These are phyloP conservation scores for Gymnothorax javanicus DNA, from an alignment of 2,797 vertebrate species.

Conservation along the genomic window DNA sequence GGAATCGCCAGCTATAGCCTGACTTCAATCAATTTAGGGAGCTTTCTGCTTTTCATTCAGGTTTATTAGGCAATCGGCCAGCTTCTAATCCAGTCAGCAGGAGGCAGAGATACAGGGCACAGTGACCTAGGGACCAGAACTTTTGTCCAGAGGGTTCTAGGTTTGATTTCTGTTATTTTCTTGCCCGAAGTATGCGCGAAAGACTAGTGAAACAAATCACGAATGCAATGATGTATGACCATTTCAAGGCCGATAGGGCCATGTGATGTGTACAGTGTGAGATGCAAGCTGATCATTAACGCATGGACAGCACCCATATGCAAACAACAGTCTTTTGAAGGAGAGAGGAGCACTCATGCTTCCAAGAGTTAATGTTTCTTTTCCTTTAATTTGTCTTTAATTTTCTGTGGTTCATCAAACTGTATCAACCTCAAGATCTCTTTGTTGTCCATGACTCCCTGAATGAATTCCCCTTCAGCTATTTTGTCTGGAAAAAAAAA, in stretches of 20 bases:
- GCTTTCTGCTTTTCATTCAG: slow-evolving; percentile 29
- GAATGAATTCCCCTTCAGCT: slow-evolving; percentile 85
- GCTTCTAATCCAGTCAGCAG: background rate
- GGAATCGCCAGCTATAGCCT: slow-evolving; percentile 69
- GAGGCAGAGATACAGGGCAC: background rate
- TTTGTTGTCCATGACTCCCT: slow-evolving; percentile 85
- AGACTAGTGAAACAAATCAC: background rate
- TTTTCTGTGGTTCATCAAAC: slow-evolving; percentile 84
- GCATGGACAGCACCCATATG: slow-evolving; percentile 27
- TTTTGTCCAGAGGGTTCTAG: too few relatives aligned
- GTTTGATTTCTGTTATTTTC: background rate
- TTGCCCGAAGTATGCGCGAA: background rate
- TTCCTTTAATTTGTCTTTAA: slow-evolving; percentile 79
- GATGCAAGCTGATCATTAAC: background rate
- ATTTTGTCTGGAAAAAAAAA: slow-evolving; percentile 79
- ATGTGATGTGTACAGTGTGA: background rate
- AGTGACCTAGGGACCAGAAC: background rate
- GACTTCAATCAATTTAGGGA: slow-evolving; percentile 57
- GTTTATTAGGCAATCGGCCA: slow-evolving; percentile 2
- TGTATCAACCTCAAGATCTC: slow-evolving; percentile 89
- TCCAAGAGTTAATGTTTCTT: slow-evolving; percentile 71
- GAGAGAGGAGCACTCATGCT: background rate
- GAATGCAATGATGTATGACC: background rate
- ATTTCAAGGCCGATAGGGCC: too few relatives aligned
- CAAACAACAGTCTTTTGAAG: slow-evolving; percentile 36